Evolutionary conservation across 2,888 invertebrate species (phyloP).

Genomic region (Noctua fimbriata): DNA sequence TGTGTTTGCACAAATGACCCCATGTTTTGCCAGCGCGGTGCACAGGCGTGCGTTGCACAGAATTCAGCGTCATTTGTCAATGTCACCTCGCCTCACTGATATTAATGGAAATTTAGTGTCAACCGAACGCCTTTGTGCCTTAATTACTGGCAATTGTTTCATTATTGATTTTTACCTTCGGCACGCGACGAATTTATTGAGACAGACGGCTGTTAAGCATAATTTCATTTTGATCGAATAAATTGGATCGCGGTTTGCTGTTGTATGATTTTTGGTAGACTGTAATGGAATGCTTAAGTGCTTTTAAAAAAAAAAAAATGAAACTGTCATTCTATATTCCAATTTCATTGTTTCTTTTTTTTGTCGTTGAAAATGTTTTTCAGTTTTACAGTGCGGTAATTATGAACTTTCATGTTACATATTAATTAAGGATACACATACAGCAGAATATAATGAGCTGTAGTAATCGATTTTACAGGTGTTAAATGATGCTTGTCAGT

Average conservation of each 20-base stretch:
- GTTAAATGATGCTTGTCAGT: conserved; percentile 53
- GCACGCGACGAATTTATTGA: conserved; percentile 53
- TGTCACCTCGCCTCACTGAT: conserved; percentile 76
- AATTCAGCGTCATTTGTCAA: conserved; percentile 80
- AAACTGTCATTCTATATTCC: not conserved
- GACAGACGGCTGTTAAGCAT: conserved; percentile 20
- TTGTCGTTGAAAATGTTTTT: not conserved
- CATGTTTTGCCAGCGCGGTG: conserved; percentile 54
- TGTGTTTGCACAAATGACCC: conserved; percentile 59
- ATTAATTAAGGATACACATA: conserved; percentile 25
- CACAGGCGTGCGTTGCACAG: conserved; percentile 66
- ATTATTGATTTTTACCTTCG: conserved; percentile 71
- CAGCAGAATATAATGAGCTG: conserved; percentile 32
- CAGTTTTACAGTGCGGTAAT: not conserved
- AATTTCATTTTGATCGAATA: conserved; percentile 30
- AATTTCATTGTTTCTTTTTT: conserved; percentile 1
- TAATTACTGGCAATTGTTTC: conserved; percentile 82
- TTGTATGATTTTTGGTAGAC: conserved; percentile 1
- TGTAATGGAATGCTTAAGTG: not conserved
- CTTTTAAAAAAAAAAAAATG: not conserved
- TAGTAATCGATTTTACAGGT: conserved; percentile 45
- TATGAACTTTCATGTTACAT: conserved; percentile 5
- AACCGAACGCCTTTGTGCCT: conserved; percentile 78
- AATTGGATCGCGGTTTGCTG: conserved; percentile 1
- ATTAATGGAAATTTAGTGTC: conserved; percentile 86